Evolutionary conservation across 2,113 vertebrate species (phyloP).

Genomic region (Microtus pennsylvanicus): DNA sequence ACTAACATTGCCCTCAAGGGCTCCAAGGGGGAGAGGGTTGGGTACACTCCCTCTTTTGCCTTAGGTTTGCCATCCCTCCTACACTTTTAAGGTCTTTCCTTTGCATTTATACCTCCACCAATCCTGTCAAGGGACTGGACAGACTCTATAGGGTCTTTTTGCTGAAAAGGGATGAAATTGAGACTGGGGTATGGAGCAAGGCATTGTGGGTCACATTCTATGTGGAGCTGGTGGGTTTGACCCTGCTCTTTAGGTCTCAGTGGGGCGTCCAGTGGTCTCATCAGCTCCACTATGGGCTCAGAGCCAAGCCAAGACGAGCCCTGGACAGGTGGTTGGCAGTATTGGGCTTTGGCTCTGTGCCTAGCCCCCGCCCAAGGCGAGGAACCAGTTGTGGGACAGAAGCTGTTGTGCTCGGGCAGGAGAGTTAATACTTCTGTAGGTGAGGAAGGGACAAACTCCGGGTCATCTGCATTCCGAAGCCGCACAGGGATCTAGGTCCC

Average conservation of each 20-base stretch:
- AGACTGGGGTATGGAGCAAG: neutral
- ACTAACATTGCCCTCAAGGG: neutral
- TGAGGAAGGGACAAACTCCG: neutral
- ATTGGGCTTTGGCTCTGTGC: conserved; percentile 43
- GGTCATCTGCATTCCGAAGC: neutral
- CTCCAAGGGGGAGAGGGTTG: neutral
- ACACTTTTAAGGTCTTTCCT: neutral
- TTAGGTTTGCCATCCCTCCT: too few relatives aligned
- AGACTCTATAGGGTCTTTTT: neutral
- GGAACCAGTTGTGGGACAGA: conserved; percentile 55
- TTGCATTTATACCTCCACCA: neutral
- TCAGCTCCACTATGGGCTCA: neutral
- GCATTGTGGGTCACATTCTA: too few relatives aligned
- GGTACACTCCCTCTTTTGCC: neutral
- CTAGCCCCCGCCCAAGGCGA: conserved; percentile 57
- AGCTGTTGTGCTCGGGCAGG: neutral
- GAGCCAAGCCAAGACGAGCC: neutral
- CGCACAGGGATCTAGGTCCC: neutral
- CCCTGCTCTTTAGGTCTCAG: neutral
- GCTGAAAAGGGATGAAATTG: too few relatives aligned
- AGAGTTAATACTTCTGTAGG: neutral
- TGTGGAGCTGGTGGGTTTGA: too few relatives aligned
- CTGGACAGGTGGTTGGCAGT: conserved; percentile 59
- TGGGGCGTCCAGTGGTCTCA: neutral
- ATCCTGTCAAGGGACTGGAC: neutral